These are phyloP conservation scores for Corticium candelabrum DNA, from an alignment of 37 sponge, comb jelly and placozoan species.

Conservation along the genomic window DNA sequence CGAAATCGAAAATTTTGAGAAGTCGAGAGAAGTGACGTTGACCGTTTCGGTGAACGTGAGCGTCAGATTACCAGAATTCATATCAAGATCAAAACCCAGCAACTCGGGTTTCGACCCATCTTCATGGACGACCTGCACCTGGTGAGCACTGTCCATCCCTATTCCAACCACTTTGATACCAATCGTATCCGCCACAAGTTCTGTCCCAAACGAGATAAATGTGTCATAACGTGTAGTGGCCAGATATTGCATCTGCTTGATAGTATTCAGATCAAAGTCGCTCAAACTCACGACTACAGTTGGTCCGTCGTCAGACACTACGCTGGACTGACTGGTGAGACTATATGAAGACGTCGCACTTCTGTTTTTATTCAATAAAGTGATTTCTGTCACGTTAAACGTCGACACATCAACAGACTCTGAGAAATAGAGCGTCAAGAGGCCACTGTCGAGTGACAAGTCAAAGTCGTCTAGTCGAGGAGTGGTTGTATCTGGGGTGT, in stretches of 20 bases:
- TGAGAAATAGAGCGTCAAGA: conserved; percentile 56
- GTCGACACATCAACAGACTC: conserved; percentile 80
- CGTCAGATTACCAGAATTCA: conserved; percentile 10
- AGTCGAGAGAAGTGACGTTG: conserved; percentile 10
- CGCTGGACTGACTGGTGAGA: background rate
- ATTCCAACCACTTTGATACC: background rate
- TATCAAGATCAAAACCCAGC: conserved; percentile 7
- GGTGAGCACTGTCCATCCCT: background rate
- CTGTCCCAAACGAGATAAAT: conserved; percentile 41
- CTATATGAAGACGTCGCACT: background rate
- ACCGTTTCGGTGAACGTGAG: conserved; percentile 19
- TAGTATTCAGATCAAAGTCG: conserved; percentile 55
- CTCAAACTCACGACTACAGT: conserved; percentile 15
- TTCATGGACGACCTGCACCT: background rate
- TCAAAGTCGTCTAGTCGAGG: conserved; percentile 47
- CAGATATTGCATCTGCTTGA: conserved; percentile 53
- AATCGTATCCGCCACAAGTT: conserved; percentile 37
- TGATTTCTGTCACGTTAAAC: conserved; percentile 56
- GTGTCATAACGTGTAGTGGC: conserved; percentile 36
- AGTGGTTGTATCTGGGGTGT: conserved; percentile 50
- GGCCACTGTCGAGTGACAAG: conserved; percentile 57
- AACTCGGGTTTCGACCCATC: conserved; percentile 6
- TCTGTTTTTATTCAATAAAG: conserved; percentile 23
- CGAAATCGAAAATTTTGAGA: background rate
- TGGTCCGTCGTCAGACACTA: background rate